Base-by-base conservation (phyloP, 1,140 invertebrate genomes). In the Ruditapes philippinarum region DNA sequence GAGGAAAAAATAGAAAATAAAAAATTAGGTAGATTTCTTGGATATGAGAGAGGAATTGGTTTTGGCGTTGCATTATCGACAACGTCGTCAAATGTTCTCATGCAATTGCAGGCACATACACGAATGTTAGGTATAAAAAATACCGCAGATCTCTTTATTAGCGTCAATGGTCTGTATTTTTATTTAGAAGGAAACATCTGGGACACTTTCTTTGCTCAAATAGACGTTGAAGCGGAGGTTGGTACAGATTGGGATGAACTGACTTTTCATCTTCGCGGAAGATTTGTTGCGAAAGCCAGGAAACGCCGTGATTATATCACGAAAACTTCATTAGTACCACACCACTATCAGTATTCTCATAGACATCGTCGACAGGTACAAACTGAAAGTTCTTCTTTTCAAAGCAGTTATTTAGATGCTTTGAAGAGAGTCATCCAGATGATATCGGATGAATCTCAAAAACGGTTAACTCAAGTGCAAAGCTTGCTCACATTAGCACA, bases 101-200 rank as follows among this genome's bases (percentile, higher is more conserved):
- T 49, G 19, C 49, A 70, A 33, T 40, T 74, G 12, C 45, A 51
- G 42, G 68, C 70, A 17, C 28, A 42, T 51, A 49, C 28, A 28
- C 38, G 25, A 1, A 38, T 85, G 42, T 45, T 85, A 1, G 83
- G 83, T n/a, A 57, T 85, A 40, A 54, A 31, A 19, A 49, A 11
- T 33, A 45, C 62, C 7, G 31, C 5, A 25, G 68, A 85, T 36
- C 17, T 73, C 2, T 85, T 74, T 51, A 57, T 85, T 3, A 73
- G 14, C 25, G 45, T 12, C 25, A 33, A 65, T 60, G 70, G 83
- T 51, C n/a, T 85, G 22, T 85, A 74, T 57, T 57, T 85, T 4
- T 85, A 85, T 31, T 31, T 76, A 14, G 83, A 85, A 76, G 68
- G 83, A 25, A 85, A 85, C 60, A 28, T 85, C 1, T 85, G 83